Conservation (phyloP, 1,140 invertebrate genomes). For the Solen grandis region DNA sequence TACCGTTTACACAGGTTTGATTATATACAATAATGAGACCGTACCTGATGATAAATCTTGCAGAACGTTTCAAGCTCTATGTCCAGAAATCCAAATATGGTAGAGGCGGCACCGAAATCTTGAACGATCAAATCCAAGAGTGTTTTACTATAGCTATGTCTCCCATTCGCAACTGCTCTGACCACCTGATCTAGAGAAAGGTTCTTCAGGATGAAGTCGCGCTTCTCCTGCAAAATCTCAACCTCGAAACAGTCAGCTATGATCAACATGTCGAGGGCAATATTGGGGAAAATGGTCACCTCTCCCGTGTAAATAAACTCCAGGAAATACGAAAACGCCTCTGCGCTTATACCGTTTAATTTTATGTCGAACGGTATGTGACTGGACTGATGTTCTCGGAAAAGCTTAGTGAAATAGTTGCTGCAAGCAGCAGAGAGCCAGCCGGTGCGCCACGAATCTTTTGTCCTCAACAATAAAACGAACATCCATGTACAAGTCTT, state of each 20-base stretch:
- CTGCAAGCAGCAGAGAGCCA: conserved; percentile 21
- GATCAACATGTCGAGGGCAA: not conserved
- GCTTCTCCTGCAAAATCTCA: not conserved
- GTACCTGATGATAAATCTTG: conserved; percentile 19
- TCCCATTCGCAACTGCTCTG: not conserved
- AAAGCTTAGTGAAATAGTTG: conserved; percentile 14
- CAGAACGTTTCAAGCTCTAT: conserved; percentile 33
- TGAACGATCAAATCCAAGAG: too few relatives aligned
- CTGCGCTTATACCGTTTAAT: conserved; percentile 5
- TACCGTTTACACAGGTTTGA: too few relatives aligned
- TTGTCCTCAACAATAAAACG: conserved; percentile 1
- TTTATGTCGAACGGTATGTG: conserved; percentile 27
- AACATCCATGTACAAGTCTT: not conserved
- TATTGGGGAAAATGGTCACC: not conserved
- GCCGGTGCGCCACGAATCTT: conserved; percentile 17
- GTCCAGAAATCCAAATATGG: conserved; percentile 2
- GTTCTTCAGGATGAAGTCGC: not conserved
- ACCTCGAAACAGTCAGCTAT: conserved; percentile 24
- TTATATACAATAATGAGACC: too few relatives aligned
- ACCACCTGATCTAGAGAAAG: not conserved
- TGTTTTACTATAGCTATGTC: too few relatives aligned
- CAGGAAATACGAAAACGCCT: conserved; percentile 24
- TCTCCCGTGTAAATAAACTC: conserved; percentile 46
- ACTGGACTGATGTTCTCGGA: not conserved
- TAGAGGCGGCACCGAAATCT: not conserved